Conservation (phyloP, 2,113 vertebrate species). For the Carlito syrichta region DNA sequence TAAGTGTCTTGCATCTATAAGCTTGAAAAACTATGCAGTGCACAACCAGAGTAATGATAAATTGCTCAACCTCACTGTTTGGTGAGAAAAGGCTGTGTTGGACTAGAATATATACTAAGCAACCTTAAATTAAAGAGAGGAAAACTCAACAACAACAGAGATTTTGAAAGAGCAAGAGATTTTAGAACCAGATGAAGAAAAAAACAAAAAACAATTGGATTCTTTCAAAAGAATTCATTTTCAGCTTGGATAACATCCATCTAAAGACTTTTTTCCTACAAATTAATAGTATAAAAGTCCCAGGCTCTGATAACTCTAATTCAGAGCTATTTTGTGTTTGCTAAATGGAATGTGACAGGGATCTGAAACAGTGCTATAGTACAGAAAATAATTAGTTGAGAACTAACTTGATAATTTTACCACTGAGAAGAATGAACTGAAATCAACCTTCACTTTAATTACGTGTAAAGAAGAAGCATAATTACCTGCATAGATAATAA, state of each 20-base stretch:
- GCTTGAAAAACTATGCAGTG: conserved; percentile 40
- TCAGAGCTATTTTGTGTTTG: conserved; percentile 84
- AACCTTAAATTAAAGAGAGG: conserved; percentile 17
- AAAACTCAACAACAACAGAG: conserved; percentile 43
- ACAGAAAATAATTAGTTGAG: conserved; percentile 88
- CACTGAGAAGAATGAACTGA: conserved; percentile 81
- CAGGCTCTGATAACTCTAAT: conserved; percentile 83
- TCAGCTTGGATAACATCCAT: conserved; percentile 84
- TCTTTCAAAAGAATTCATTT: conserved; percentile 86
- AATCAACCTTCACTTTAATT: conserved; percentile 84
- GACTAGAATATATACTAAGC: conserved; percentile 69
- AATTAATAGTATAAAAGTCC: conserved; percentile 87
- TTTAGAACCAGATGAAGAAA: conserved; percentile 57
- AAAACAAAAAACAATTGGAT: conserved; percentile 66
- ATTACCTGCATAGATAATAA: conserved; percentile 84
- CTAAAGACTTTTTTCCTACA: conserved; percentile 84
- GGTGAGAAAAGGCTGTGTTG: conserved; percentile 14
- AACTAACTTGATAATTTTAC: conserved; percentile 86
- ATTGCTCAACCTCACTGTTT: conserved; percentile 25
- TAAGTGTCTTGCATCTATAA: background rate
- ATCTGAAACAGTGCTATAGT: conserved; percentile 81
- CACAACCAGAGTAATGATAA: conserved; percentile 38
- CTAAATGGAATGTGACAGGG: conserved; percentile 86
- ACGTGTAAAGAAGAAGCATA: conserved; percentile 83
- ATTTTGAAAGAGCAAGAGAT: conserved; percentile 67